Conservation (phyloP, 2,888 invertebrate species). For the Eutolmus rufibarbis region DNA sequence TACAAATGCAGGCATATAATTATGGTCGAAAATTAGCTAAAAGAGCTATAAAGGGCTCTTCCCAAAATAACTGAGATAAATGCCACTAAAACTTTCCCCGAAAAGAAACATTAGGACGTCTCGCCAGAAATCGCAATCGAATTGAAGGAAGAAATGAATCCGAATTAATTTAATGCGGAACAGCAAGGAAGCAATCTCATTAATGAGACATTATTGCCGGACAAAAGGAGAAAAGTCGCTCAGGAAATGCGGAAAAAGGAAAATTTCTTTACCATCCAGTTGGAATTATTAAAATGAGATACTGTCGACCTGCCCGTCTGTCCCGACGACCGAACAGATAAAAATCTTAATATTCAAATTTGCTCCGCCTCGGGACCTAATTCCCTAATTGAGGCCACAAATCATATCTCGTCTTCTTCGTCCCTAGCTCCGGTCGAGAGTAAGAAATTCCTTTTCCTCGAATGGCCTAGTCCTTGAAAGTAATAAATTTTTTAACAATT, state of each 20-base stretch:
- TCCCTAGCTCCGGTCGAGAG: background rate
- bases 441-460: background rate
- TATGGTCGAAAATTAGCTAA: background rate
- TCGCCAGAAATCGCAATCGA: background rate
- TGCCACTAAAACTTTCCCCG: background rate
- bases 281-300: background rate
- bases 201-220: background rate
- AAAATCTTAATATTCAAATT: slow-evolving; percentile 18
- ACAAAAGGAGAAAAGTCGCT: background rate
- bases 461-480: background rate
- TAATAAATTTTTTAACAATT: background rate
- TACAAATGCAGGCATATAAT: background rate
- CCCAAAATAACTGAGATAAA: background rate
- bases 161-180: background rate
- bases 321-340: background rate
- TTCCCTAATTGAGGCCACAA: slow-evolving; percentile 6
- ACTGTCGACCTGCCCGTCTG: background rate
- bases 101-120: background rate
- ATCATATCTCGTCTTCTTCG: background rate
- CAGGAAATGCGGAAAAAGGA: background rate
- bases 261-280: background rate
- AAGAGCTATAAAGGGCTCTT: background rate
- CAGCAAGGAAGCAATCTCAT: background rate
- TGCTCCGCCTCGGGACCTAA: background rate
- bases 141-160: background rate